Conservation (phyloP, 1,140 invertebrate species). For the Bombus consobrinus region DNA sequence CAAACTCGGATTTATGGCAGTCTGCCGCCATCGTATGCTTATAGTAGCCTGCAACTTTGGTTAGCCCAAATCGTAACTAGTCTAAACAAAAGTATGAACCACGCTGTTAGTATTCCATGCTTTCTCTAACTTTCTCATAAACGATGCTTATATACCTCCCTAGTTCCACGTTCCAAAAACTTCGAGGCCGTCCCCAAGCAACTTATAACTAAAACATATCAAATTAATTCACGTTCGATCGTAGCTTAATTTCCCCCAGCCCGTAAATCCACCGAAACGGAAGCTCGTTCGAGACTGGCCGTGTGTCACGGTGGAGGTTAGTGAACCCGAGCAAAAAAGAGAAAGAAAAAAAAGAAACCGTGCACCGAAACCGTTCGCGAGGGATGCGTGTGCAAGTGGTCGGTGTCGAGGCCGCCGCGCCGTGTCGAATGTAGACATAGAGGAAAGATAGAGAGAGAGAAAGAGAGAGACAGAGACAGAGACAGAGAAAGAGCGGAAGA, state of each 20-base stretch:
- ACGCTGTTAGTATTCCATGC: background rate
- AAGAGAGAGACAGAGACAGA: background rate
- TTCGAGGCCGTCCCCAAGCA: background rate
- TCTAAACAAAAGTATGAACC: background rate
- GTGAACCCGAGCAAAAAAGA: background rate
- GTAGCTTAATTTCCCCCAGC: background rate
- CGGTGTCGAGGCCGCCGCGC: conserved; percentile 10
- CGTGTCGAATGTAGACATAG: conserved; percentile 41
- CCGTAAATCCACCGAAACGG: background rate
- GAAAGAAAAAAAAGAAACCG: background rate
- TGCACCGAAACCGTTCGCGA: conserved; percentile 7
- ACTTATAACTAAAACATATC: background rate
- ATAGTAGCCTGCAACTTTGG: background rate
- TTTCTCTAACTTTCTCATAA: background rate
- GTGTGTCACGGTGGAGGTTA: background rate
- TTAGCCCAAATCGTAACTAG: background rate
- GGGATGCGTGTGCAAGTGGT: conserved; percentile 9
- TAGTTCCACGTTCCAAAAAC: background rate
- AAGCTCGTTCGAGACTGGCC: background rate
- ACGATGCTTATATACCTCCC: background rate
- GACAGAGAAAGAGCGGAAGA: conserved; percentile 36
- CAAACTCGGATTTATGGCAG: conserved; percentile 25
- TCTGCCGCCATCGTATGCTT: conserved; percentile 8
- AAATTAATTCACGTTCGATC: background rate
- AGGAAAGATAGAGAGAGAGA: background rate